Conservation (phyloP, 2,797 vertebrate species). For the Schizopygopsis malacanthus region DNA sequence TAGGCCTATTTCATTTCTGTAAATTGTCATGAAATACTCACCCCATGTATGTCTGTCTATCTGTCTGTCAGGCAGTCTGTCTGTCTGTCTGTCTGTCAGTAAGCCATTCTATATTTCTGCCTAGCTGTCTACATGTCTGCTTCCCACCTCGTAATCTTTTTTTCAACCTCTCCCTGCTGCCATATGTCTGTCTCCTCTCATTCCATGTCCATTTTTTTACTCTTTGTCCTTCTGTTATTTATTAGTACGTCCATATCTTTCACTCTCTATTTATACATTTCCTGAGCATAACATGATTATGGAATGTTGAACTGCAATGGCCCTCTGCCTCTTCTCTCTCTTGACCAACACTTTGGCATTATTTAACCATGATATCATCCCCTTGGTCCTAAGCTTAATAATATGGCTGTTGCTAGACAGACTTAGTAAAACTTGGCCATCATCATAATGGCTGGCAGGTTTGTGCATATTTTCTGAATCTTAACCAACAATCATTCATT, state of each 20-base stretch:
- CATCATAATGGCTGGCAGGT: conserved; percentile 7
- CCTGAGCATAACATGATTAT: not conserved
- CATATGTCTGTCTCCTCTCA: conserved; percentile 20
- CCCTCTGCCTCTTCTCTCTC: conserved; percentile 7
- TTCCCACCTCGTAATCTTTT: conserved; percentile 29
- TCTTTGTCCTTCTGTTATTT: conserved; percentile 13
- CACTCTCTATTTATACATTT: conserved; percentile 12
- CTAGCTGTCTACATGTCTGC: conserved; percentile 26
- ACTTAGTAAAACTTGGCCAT: conserved; percentile 36
- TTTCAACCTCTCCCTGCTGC: conserved; percentile 16
- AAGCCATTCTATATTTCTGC: conserved; percentile 17
- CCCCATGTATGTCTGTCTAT: conserved; percentile 14
- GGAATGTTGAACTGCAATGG: not conserved
- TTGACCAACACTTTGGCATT: conserved; percentile 31
- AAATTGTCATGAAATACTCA: not conserved
- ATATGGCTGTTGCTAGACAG: conserved; percentile 51
- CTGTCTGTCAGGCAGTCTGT: not conserved
- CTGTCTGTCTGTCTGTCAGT: conserved; percentile 11
- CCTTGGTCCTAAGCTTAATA: conserved; percentile 3
- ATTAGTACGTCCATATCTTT: not conserved
- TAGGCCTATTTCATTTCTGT: not conserved
- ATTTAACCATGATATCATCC: conserved; percentile 45
- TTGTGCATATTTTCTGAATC: conserved; percentile 5
- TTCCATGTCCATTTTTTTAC: not conserved
- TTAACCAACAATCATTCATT: not conserved